Evolutionary conservation across 2,797 vertebrate genomes (phyloP), one percentile per base, ranked within the genome.

Genomic region (Poecilia wingei): DNA sequence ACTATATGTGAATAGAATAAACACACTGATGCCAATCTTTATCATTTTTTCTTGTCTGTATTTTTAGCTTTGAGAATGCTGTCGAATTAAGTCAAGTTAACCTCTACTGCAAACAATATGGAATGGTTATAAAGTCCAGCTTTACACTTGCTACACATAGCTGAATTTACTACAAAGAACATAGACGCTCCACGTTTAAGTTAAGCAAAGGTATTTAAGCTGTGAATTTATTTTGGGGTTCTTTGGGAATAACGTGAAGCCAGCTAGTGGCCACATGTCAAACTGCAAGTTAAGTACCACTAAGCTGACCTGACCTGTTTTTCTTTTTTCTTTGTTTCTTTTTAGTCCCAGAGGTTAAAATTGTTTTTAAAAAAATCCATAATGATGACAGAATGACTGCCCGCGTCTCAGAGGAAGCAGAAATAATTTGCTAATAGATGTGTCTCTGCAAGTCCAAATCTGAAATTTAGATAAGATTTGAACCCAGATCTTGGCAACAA

Each of bases 381-480:
- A 81, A 79, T 86, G 89, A 87, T 86, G 77, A 41, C 71, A 81
- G 87, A 84, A 87, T 76, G 86, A 86, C 86, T 83, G 79, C 59
- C 75, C 31, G 53, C 75, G 74, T 78, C 88, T 90, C 36, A 77
- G 84, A 84, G 85, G 78, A 72, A 86, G 53, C 61, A 70, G 75
- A 88, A 91, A 80, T 88, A 80, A 89, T 86, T 92, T 80, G 83
- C 80, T 89, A 87, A 91, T 87, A 45, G 71, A 39, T 68, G 79
- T 76, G 69, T 77, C 79, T 90, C 93, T 90, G 86, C 51, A 72
- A 88, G 89, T 88, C 84, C 90, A 94, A 93, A 93, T 92, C 88
- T 83, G 80, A 82, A 86, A 83, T 88, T 94, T 95, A 83, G 78
- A 93, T 93, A 88, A 92, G 91, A 95, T 95, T 89, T 93, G 87